phyloP scores from a whole-genome alignment of 2,113 vertebrate species.

The Tragelaphus imberbis region DNA sequence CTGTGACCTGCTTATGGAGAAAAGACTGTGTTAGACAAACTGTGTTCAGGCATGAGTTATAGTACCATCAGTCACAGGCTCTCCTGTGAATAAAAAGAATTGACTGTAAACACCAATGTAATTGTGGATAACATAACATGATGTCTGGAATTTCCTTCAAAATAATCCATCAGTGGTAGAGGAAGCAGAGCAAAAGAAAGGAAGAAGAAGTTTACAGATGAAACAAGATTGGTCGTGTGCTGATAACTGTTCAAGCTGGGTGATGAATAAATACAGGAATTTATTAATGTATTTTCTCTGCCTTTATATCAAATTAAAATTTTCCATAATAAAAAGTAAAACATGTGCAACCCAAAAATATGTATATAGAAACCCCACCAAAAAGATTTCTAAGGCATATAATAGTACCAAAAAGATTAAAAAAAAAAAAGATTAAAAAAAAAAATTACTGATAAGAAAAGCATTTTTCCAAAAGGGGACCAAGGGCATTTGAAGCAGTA shows the following conservation, averaged over 20 bases:
- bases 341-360: neutral
- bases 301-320: neutral
- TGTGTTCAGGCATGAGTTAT: neutral
- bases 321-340: neutral
- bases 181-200: neutral
- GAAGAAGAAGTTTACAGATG: neutral
- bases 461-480: neutral
- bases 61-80: neutral
- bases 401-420: neutral
- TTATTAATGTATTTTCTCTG: neutral
- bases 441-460: neutral
- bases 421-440: neutral
- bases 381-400: neutral
- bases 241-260: neutral
- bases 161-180: neutral
- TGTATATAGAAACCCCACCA: neutral
- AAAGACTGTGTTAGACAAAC: neutral
- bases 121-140: neutral
- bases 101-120: neutral
- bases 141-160: neutral
- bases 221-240: neutral
- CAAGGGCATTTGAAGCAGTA: neutral
- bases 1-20: neutral
- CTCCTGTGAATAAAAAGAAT: constrained; percentile 1
- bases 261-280: neutral